Conservation (phyloP, 2,888 invertebrate species). For the Chydorus sphaericus region DNA sequence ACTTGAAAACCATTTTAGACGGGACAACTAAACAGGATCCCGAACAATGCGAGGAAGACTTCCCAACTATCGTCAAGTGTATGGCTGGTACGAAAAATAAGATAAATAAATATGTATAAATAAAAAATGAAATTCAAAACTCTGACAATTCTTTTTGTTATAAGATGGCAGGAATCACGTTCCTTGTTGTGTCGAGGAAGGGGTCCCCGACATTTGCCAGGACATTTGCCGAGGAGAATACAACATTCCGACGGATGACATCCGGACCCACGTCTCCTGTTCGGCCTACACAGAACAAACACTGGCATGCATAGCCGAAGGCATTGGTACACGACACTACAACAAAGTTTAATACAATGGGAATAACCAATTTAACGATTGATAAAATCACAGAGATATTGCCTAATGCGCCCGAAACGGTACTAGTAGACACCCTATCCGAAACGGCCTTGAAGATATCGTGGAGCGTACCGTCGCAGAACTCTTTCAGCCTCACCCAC, state of each 20-base stretch:
- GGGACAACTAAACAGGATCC: slow-evolving; percentile 65
- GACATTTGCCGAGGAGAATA: slow-evolving; percentile 74
- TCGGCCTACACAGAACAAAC: slow-evolving; percentile 68
- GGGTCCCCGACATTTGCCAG: slow-evolving; percentile 69
- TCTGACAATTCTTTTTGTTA: neutral
- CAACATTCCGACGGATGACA: slow-evolving; percentile 65
- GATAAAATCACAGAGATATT: slow-evolving; percentile 32
- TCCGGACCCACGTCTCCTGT: slow-evolving; percentile 71
- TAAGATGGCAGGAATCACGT: slow-evolving; percentile 69
- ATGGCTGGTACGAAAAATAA: slow-evolving; percentile 31
- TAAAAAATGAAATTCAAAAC: no score
- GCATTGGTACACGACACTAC: slow-evolving; percentile 39
- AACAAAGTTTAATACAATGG: neutral
- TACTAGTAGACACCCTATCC: slow-evolving; percentile 54
- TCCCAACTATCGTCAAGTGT: slow-evolving; percentile 54
- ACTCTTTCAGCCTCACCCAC: slow-evolving; percentile 46
- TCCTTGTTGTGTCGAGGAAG: slow-evolving; percentile 65
- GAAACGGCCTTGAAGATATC: slow-evolving; percentile 54
- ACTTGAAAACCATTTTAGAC: slow-evolving; percentile 56
- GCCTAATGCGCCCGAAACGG: slow-evolving; percentile 55
- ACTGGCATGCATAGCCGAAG: slow-evolving; percentile 66
- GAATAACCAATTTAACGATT: neutral
- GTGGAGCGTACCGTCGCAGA: slow-evolving; percentile 50
- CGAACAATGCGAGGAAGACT: slow-evolving; percentile 63
- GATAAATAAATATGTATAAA: neutral